phyloP scores from a whole-genome alignment of 2,888 invertebrate genomes.

The Creontiades dilutus region DNA sequence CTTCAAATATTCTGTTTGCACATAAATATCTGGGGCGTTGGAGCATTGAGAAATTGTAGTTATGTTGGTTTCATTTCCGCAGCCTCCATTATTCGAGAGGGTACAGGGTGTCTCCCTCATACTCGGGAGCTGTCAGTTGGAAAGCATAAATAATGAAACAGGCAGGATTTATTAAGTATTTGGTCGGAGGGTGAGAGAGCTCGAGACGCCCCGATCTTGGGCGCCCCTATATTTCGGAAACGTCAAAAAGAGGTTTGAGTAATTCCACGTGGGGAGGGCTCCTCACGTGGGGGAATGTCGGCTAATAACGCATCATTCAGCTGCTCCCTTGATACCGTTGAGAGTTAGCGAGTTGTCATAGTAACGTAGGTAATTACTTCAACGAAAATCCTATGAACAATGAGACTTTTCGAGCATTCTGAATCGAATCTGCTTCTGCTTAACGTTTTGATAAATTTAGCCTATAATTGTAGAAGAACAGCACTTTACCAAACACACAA shows the following conservation, averaged over 20 bases:
- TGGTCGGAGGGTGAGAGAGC: background rate
- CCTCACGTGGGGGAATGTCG: background rate
- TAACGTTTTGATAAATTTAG: too few species aligned
- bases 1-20: background rate
- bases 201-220: background rate
- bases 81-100: constrained; percentile 9
- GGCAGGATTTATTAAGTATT: constrained; percentile 49
- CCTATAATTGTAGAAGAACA: too few species aligned
- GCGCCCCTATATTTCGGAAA: constrained; percentile 18
- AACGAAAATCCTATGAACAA: too few species aligned
- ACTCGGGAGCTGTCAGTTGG: constrained; percentile 33
- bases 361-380: too few species aligned
- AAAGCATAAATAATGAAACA: constrained; percentile 53
- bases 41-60: background rate
- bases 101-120: constrained; percentile 17
- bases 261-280: background rate
- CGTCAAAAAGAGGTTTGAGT: constrained; percentile 41
- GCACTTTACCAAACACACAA: too few species aligned
- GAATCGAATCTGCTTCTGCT: too few species aligned
- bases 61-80: background rate
- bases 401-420: too few species aligned
- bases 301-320: background rate
- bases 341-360: too few species aligned
- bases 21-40: background rate
- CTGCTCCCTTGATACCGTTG: too few species aligned